Conservation (phyloP, 2,888 invertebrate species). For the Dryadula phaetusa region DNA sequence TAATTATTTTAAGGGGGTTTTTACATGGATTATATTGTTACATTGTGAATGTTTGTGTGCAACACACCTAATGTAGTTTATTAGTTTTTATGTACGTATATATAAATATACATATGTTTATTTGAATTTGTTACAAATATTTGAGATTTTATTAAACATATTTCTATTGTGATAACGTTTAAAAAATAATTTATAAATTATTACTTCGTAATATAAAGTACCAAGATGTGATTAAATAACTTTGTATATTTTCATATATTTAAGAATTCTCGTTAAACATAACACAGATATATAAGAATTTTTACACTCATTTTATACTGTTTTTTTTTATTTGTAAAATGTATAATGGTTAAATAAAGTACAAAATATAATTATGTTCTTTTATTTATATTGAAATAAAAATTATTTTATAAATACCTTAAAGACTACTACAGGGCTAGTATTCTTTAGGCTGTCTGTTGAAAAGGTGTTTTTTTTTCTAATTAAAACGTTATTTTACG, state of each 20-base stretch:
- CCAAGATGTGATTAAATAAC: not conserved
- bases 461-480: not conserved
- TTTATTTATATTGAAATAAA: not conserved
- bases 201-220: not conserved
- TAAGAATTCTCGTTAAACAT: not conserved
- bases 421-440: no score
- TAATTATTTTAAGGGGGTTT: not conserved
- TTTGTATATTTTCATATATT: not conserved
- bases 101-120: not conserved
- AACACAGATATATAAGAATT: no score
- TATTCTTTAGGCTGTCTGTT: no score
- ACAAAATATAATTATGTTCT: not conserved
- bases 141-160: not conserved
- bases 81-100: no score
- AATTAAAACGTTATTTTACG: not conserved
- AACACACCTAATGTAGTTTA: no score
- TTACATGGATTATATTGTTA: not conserved
- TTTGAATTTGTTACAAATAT: not conserved
- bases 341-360: not conserved
- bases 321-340: not conserved
- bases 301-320: constrained; percentile 9
- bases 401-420: no score
- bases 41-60: not conserved
- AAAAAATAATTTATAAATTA: no score
- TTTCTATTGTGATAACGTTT: not conserved